Evolutionary conservation across 2,888 invertebrate genomes (phyloP).

Genomic region (Sminthurinus aureus): DNA sequence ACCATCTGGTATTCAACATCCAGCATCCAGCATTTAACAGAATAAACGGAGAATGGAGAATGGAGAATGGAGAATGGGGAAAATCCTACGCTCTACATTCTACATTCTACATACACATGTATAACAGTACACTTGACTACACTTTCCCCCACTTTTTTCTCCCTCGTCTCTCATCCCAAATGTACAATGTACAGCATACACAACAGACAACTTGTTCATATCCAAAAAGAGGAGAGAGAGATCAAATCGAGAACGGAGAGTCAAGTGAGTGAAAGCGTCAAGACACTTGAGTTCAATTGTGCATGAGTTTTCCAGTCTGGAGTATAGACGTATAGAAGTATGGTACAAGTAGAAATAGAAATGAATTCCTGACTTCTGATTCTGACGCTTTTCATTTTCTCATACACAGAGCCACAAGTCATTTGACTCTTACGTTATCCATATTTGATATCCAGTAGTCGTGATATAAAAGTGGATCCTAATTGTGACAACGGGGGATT

Average conservation of each 20-base stretch:
- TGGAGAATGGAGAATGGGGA: neutral
- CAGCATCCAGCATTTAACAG: neutral
- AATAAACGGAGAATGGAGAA: neutral
- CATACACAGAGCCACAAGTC: neutral
- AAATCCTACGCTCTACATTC: neutral
- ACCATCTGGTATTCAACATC: too few species aligned
- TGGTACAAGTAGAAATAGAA: neutral
- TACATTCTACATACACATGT: neutral
- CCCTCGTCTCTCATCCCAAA: too few species aligned
- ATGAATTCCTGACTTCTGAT: neutral
- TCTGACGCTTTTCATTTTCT: slow-evolving; percentile 19
- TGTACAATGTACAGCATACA: too few species aligned
- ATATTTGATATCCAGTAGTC: neutral
- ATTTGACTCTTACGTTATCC: too few species aligned
- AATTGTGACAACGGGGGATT: neutral
- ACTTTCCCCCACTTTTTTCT: too few species aligned
- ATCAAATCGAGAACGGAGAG: neutral
- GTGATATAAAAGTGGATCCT: neutral
- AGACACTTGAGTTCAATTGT: slow-evolving; percentile 18
- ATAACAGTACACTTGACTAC: neutral
- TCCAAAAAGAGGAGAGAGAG: neutral
- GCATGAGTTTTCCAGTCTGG: neutral
- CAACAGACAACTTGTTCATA: neutral
- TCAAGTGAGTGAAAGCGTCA: neutral
- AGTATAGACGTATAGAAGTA: neutral